Conservation (phyloP, 1,140 invertebrate genomes). For the Pseudomyrmex sp. region DNA sequence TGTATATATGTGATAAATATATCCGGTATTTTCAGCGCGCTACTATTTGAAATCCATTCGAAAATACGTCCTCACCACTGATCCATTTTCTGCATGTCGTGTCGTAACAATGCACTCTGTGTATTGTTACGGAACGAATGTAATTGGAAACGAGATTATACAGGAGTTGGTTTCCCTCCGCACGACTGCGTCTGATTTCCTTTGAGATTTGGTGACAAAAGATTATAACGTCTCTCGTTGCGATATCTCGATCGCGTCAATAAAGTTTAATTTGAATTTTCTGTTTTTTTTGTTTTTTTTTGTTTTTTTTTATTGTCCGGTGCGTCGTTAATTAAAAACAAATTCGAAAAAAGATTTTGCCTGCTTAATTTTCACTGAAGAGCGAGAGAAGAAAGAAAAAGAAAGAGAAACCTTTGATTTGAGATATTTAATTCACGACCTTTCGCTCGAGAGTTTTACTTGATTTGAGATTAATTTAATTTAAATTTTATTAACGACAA, state of each 20-base stretch:
- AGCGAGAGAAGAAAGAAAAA: too few species aligned
- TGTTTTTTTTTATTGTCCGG: too few species aligned
- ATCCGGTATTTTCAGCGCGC: neutral
- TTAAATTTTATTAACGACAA: neutral
- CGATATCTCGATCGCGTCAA: neutral
- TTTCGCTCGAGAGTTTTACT: too few species aligned
- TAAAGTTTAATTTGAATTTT: neutral
- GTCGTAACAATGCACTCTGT: slow-evolving; percentile 29
- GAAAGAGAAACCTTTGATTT: too few species aligned
- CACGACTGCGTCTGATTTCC: slow-evolving; percentile 38
- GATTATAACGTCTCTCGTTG: slow-evolving; percentile 35
- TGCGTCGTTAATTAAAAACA: too few species aligned
- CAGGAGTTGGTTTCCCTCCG: slow-evolving; percentile 25
- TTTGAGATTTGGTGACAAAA: slow-evolving; percentile 28
- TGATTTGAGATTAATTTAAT: too few species aligned
- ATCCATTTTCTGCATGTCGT: neutral
- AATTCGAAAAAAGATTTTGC: too few species aligned
- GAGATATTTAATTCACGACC: too few species aligned
- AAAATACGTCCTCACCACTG: slow-evolving; percentile 34
- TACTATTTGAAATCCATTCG: slow-evolving; percentile 17
- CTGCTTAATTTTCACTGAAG: too few species aligned
- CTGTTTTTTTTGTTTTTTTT: too few species aligned
- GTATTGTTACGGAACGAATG: slow-evolving; percentile 27
- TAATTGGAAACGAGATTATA: slow-evolving; percentile 31
- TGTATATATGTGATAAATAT: slow-evolving; percentile 1